Conservation (phyloP, 2,888 invertebrate genomes). For the Agonopterix arenella region DNA sequence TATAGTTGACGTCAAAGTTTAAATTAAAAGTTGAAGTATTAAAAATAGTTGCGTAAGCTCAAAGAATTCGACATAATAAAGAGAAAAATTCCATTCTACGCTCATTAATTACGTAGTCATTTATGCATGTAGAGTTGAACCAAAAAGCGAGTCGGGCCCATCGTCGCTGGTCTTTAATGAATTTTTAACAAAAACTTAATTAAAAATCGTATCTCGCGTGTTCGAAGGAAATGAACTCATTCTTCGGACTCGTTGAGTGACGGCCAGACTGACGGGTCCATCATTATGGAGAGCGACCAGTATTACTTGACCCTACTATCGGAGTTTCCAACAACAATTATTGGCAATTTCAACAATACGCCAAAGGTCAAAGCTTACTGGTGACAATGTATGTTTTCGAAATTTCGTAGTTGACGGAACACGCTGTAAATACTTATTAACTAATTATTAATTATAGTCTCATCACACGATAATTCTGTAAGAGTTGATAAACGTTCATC, state of each 20-base stretch:
- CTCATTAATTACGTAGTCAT: slow-evolving; percentile 68
- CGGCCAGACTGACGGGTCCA: slow-evolving; percentile 64
- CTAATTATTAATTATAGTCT: slow-evolving; percentile 61
- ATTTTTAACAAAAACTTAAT: slow-evolving; percentile 77
- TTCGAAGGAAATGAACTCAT: slow-evolving; percentile 76
- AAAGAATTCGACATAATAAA: slow-evolving; percentile 47
- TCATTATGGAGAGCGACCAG: slow-evolving; percentile 57
- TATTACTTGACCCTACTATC: slow-evolving; percentile 38
- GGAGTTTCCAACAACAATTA: neutral
- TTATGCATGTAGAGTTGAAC: slow-evolving; percentile 54
- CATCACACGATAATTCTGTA: slow-evolving; percentile 35
- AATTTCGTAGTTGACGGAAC: slow-evolving; percentile 58
- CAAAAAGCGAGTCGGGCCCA: slow-evolving; percentile 42
- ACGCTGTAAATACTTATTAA: slow-evolving; percentile 54
- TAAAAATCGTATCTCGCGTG: slow-evolving; percentile 74
- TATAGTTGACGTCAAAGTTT: slow-evolving; percentile 23
- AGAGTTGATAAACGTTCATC: slow-evolving; percentile 29
- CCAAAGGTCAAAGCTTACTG: slow-evolving; percentile 46
- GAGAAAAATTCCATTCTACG: slow-evolving; percentile 38
- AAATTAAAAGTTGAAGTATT: slow-evolving; percentile 43
- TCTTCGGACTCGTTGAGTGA: slow-evolving; percentile 68
- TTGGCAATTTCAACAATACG: slow-evolving; percentile 32
- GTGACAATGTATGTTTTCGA: slow-evolving; percentile 53
- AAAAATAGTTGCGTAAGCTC: slow-evolving; percentile 38
- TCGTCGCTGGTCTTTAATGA: slow-evolving; percentile 65